Conservation (phyloP, 2,113 vertebrate genomes). For the Lates calcarifer region DNA sequence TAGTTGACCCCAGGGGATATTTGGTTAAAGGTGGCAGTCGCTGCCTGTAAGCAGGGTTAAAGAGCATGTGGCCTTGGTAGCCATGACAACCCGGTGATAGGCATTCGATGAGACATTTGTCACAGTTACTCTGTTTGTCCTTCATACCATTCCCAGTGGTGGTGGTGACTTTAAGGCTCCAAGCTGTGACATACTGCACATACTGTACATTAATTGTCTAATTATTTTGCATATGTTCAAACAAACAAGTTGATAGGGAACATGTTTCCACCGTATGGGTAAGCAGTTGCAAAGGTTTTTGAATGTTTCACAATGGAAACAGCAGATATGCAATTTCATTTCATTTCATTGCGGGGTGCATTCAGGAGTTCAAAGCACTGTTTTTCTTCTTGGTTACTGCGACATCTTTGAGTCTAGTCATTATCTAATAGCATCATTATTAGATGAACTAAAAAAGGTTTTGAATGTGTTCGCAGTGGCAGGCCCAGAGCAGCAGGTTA, state of each 20-base stretch:
- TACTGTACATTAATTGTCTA: not conserved
- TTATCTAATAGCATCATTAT: constrained; percentile 45
- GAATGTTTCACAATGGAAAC: not conserved
- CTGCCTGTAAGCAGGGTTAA: constrained; percentile 53
- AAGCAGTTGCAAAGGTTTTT: not conserved
- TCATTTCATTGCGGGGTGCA: not conserved
- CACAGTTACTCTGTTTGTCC: constrained; percentile 28
- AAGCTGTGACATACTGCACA: not conserved
- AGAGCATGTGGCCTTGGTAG: constrained; percentile 44
- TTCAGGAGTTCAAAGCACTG: not conserved
- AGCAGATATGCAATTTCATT: not conserved
- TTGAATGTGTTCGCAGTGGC: constrained; percentile 35
- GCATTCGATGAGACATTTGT: constrained; percentile 55
- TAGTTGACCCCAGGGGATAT: constrained; percentile 48
- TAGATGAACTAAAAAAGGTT: constrained; percentile 33
- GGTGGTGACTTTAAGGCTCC: not conserved
- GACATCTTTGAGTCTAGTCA: constrained; percentile 30
- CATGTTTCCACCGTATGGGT: not conserved
- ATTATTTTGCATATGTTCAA: not conserved
- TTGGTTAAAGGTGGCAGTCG: constrained; percentile 59
- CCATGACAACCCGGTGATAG: constrained; percentile 56
- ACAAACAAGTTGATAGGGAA: not conserved
- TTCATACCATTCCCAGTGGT: constrained; percentile 29
- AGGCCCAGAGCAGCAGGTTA: constrained; percentile 60
- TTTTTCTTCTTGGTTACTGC: constrained; percentile 10